A percentile compares a stretch with the other conserved stretches of the same genome.
Conservation (phyloP, 1,140 invertebrate species). For the Drosophila auraria region DNA sequence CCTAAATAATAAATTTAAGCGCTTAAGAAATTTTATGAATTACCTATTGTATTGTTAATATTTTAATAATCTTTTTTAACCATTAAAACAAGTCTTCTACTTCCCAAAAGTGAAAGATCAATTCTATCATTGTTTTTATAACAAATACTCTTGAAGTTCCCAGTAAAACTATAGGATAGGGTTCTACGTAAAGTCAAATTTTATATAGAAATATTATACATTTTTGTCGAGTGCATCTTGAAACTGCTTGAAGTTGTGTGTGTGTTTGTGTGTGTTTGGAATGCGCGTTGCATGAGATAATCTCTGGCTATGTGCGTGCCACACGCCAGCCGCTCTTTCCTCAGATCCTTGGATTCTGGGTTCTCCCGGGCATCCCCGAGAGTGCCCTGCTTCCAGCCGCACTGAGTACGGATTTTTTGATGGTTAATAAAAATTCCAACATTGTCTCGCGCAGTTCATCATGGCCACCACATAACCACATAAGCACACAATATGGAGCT, state of each 20-base stretch:
- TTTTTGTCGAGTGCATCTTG: not conserved
- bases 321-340: slow-evolving; percentile 64
- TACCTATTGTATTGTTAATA: too few species aligned
- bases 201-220: too few species aligned
- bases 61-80: too few species aligned
- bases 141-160: too few species aligned
- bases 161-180: too few species aligned
- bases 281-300: slow-evolving; percentile 82
- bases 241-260: slow-evolving; percentile 28
- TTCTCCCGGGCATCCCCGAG: slow-evolving; percentile 11
- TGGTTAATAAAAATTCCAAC: slow-evolving; percentile 84
- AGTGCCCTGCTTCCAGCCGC: slow-evolving; percentile 12
- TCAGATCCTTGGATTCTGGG: slow-evolving; percentile 34
- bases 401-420: slow-evolving; percentile 71
- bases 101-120: too few species aligned
- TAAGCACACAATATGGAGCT: slow-evolving; percentile 56
- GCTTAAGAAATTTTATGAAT: too few species aligned
- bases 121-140: too few species aligned
- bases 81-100: too few species aligned
- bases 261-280: slow-evolving; percentile 41
- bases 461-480: slow-evolving; percentile 53
- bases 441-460: slow-evolving; percentile 80
- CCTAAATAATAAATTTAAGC: too few species aligned
- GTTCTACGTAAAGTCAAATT: too few species aligned
- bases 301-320: slow-evolving; percentile 78